Evolutionary conservation across 2,113 vertebrate genomes (phyloP).

Genomic region (Lutjanus erythropterus): DNA sequence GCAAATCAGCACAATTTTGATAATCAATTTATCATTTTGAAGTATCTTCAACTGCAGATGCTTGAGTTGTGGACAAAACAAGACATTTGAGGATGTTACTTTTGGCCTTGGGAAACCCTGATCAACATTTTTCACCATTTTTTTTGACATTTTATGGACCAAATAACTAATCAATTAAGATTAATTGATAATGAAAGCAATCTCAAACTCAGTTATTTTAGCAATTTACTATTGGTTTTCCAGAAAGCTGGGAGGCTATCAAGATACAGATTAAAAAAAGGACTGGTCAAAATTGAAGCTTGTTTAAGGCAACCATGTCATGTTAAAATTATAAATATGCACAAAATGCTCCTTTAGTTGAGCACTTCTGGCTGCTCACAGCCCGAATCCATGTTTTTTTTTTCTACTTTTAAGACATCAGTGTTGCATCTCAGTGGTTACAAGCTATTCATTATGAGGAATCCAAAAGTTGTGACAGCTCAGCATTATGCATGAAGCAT

Average conservation of each 20-base stretch:
- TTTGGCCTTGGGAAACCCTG: too few relatives aligned
- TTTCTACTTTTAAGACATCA: constrained; percentile 14
- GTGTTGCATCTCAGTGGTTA: constrained; percentile 14
- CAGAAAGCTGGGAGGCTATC: not conserved
- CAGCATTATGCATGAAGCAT: constrained; percentile 42
- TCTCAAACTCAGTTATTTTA: not conserved
- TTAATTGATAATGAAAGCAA: too few relatives aligned
- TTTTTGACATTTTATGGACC: too few relatives aligned
- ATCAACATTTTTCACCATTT: too few relatives aligned
- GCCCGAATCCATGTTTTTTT: constrained; percentile 34
- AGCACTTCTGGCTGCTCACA: not conserved
- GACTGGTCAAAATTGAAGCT: not conserved
- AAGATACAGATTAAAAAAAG: too few relatives aligned
- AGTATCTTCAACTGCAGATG: too few relatives aligned
- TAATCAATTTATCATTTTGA: too few relatives aligned
- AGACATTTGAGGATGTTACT: too few relatives aligned
- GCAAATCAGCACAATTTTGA: too few relatives aligned
- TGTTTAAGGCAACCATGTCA: not conserved
- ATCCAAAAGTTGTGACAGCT: constrained; percentile 46
- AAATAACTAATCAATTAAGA: too few relatives aligned
- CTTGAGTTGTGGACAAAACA: too few relatives aligned
- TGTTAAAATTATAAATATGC: not conserved
- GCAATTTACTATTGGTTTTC: not conserved
- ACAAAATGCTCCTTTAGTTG: not conserved
- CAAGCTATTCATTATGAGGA: constrained; percentile 47